Percentiles rank a stretch among this genome's conserved stretches.
These are phyloP conservation scores for Raphicerus campestris DNA, from an alignment of 2,113 vertebrate species.

Conservation along the genomic window DNA sequence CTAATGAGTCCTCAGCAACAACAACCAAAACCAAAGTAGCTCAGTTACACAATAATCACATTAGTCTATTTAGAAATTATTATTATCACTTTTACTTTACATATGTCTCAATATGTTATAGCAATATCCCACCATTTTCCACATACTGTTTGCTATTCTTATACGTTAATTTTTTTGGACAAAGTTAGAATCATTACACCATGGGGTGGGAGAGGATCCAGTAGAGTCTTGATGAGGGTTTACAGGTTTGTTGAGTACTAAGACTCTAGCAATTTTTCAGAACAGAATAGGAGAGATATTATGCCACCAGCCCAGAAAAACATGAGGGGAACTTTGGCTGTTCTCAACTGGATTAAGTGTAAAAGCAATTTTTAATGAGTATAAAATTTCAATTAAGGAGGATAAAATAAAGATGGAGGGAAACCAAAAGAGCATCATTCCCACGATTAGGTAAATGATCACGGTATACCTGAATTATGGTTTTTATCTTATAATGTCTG, in stretches of 20 bases:
- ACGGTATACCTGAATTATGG: neutral
- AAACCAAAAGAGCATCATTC: neutral
- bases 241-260: neutral
- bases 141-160: neutral
- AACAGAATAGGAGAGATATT: neutral
- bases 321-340: neutral
- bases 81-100: neutral
- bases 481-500: neutral
- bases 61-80: neutral
- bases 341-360: neutral
- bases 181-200: neutral
- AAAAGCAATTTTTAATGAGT: neutral
- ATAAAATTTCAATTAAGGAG: neutral
- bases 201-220: neutral
- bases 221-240: neutral
- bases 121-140: neutral
- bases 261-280: neutral
- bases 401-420: neutral
- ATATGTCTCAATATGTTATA: neutral
- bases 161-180: neutral
- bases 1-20: neutral
- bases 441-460: neutral
- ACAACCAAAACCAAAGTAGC: neutral
- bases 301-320: neutral
- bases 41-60: neutral